Conservation (phyloP, 2,888 invertebrate genomes). For the Polymixis flavicincta region DNA sequence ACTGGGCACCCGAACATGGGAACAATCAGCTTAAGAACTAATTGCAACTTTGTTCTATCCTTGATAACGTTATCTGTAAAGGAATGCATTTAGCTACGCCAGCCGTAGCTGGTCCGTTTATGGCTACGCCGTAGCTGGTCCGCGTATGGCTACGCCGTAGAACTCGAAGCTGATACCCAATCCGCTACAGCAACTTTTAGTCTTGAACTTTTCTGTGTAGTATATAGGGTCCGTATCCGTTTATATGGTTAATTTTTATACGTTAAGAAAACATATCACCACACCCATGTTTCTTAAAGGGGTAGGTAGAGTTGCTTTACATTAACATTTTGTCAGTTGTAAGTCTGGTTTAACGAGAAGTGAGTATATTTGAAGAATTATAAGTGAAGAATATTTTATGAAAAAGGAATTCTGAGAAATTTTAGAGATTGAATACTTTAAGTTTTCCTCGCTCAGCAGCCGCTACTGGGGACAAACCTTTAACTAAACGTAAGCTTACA, state of each 20-base stretch:
- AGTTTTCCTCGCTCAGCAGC: neutral
- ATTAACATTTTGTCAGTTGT: neutral
- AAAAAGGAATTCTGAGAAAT: no score
- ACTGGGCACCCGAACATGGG: constrained; percentile 2
- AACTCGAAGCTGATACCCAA: neutral
- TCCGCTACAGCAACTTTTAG: constrained; percentile 2
- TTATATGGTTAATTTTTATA: neutral
- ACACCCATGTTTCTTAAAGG: neutral
- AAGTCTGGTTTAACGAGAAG: no score
- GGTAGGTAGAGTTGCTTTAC: neutral
- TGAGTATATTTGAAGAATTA: no score
- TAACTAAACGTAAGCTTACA: no score
- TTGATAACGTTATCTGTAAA: constrained; percentile 14
- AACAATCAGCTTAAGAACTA: constrained; percentile 20
- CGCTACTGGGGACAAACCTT: neutral
- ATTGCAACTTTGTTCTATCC: constrained; percentile 39
- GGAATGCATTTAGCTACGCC: constrained; percentile 34
- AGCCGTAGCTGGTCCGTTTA: constrained; percentile 29
- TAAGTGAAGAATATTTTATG: no score
- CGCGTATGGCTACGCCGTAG: constrained; percentile 25
- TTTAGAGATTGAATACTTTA: no score
- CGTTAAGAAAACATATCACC: neutral
- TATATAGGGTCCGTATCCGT: neutral
- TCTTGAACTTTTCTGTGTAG: neutral
- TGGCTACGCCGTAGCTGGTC: constrained; percentile 35